phyloP scores from a whole-genome alignment of 1,140 invertebrate species.

The Solenopsis invicta region DNA sequence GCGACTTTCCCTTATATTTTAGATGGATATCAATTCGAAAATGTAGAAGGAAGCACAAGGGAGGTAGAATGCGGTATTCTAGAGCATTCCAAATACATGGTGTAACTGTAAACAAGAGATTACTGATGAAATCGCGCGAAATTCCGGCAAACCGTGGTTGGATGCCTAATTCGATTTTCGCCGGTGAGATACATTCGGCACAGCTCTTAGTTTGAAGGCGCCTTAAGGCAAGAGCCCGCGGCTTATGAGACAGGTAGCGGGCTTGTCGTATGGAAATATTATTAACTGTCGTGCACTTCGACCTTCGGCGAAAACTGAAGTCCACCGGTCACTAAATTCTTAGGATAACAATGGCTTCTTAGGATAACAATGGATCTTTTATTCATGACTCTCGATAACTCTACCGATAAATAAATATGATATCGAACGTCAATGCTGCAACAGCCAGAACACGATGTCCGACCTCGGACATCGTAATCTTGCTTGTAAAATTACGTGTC shows the following conservation, averaged over 20 bases:
- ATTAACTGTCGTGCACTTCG: constrained; percentile 31
- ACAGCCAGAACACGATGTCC: background rate
- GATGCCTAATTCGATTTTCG: constrained; percentile 63
- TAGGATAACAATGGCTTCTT: constrained; percentile 19
- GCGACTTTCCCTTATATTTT: background rate
- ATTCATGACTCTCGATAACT: constrained; percentile 31
- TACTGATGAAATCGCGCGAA: constrained; percentile 1
- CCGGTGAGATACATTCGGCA: constrained; percentile 30
- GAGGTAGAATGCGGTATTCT: background rate
- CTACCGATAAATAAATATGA: constrained; percentile 4
- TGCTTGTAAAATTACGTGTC: background rate
- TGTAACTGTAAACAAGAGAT: background rate
- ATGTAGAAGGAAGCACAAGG: background rate
- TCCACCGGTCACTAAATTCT: background rate
- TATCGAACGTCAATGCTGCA: background rate
- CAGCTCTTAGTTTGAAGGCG: constrained; percentile 39
- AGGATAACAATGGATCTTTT: constrained; percentile 49
- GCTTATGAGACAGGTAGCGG: constrained; percentile 20
- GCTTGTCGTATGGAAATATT: constrained; percentile 51
- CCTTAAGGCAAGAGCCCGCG: constrained; percentile 5
- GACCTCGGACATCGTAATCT: background rate
- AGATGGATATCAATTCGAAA: background rate
- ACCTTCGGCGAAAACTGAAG: constrained; percentile 43
- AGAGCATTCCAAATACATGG: background rate
- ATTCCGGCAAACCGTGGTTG: background rate